A percentile compares a stretch with the other conserved stretches of the same genome.
phyloP scores from a whole-genome alignment of 2,888 invertebrate species.

The Brachyopa scutellaris region DNA sequence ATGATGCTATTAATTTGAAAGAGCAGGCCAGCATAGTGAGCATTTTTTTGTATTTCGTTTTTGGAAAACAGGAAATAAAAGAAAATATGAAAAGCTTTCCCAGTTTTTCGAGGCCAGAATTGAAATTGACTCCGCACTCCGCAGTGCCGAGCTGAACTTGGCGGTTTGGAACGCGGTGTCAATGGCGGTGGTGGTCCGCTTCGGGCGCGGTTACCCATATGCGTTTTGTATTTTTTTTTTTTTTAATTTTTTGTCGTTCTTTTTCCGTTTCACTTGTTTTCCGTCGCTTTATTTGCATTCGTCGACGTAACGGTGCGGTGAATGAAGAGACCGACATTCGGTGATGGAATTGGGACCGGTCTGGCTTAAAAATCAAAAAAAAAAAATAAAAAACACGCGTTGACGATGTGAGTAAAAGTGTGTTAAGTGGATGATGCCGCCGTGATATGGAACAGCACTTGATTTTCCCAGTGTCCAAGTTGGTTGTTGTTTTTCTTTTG shows the following conservation, averaged over 20 bases:
- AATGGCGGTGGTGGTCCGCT: conserved; percentile 74
- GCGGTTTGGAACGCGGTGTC: conserved; percentile 61
- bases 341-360: conserved; percentile 47
- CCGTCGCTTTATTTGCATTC: conserved; percentile 67
- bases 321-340: conserved; percentile 61
- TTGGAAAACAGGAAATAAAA: conserved; percentile 54
- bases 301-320: conserved; percentile 63
- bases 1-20: conserved; percentile 67
- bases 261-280: conserved; percentile 55
- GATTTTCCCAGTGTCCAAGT: conserved; percentile 50
- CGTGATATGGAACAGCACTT: conserved; percentile 50
- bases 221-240: conserved; percentile 61
- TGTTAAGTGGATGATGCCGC: conserved; percentile 68
- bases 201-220: conserved; percentile 77
- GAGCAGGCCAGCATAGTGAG: conserved; percentile 32
- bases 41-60: not conserved
- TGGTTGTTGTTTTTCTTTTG: conserved; percentile 48
- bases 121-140: conserved; percentile 64
- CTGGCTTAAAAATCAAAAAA: conserved; percentile 9
- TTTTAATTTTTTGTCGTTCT: conserved; percentile 23
- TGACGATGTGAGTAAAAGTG: conserved; percentile 70
- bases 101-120: conserved; percentile 37
- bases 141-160: conserved; percentile 60
- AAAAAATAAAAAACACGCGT: conserved; percentile 20
- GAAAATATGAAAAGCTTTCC: conserved; percentile 56